A percentile compares a stretch with the other conserved stretches of the same genome.
Evolutionary conservation across 1,140 invertebrate species (phyloP).

Genomic region (Sipha flava): DNA sequence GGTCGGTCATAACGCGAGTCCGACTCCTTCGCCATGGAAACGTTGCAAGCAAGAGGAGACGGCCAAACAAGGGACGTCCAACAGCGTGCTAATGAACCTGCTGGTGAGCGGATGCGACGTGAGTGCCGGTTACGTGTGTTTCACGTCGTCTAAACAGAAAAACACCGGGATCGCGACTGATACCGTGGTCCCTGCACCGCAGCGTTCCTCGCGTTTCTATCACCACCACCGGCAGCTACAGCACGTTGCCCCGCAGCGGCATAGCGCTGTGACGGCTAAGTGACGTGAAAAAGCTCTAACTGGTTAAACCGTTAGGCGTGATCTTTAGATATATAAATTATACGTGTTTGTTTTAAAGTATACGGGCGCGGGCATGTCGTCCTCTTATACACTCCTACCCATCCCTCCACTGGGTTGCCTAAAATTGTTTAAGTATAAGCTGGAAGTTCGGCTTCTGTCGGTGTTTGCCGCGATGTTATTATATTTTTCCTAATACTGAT

Average conservation of each 20-base stretch:
- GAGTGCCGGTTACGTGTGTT: conserved; percentile 77
- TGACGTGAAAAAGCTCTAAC: background rate
- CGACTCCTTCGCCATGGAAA: background rate
- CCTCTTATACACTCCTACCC: no score
- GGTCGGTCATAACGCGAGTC: background rate
- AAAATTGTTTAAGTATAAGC: no score
- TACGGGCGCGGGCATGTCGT: background rate
- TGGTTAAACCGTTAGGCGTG: background rate
- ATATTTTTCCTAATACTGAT: no score
- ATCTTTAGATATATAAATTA: background rate
- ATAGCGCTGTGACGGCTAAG: conserved; percentile 4
- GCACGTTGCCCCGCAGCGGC: background rate
- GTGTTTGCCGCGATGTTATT: no score
- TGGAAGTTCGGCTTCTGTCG: no score
- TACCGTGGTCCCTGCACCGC: background rate
- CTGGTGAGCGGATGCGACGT: conserved; percentile 85
- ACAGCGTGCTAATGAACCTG: conserved; percentile 79
- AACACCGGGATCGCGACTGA: background rate
- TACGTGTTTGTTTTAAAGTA: background rate
- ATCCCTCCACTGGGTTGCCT: no score
- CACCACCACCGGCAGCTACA: background rate
- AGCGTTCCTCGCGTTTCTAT: background rate
- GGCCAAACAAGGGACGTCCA: conserved; percentile 34
- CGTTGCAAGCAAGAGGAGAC: conserved; percentile 12
- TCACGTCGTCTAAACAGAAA: conserved; percentile 42